A percentile compares a stretch with the other conserved stretches of the same genome.
These are phyloP conservation scores for Corella eumyota DNA, from an alignment of 23 tunicate genomes.

Conservation along the genomic window DNA sequence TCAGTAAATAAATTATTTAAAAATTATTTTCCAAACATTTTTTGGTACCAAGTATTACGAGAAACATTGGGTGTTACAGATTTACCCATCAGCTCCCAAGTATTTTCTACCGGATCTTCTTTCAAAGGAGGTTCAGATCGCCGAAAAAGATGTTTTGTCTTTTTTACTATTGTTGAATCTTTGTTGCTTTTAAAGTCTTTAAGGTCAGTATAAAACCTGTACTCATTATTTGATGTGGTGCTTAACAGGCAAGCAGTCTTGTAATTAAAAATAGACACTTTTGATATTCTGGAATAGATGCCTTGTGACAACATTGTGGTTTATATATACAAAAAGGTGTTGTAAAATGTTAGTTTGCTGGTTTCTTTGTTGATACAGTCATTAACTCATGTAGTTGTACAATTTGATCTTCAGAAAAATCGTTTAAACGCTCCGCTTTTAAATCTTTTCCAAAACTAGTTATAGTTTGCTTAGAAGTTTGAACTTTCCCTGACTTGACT, in stretches of 20 bases:
- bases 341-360: background rate
- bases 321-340: background rate
- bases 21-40: too few relatives aligned
- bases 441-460: constrained; percentile 47
- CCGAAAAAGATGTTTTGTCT: background rate
- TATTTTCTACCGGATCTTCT: too few relatives aligned
- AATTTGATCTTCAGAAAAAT: constrained; percentile 68
- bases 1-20: too few relatives aligned
- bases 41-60: too few relatives aligned
- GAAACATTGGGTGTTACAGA: too few relatives aligned
- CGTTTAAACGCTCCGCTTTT: constrained; percentile 23
- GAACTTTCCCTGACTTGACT: too few relatives aligned
- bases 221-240: background rate
- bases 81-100: too few relatives aligned
- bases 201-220: constrained; percentile 7
- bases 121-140: background rate
- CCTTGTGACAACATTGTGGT: too few relatives aligned
- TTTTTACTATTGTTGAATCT: background rate
- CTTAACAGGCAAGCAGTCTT: too few relatives aligned
- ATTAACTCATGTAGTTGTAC: constrained; percentile 88
- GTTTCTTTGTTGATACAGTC: constrained; percentile 64
- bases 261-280: background rate
- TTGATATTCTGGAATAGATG: too few relatives aligned
- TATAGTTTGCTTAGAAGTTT: background rate
- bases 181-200: background rate